Conservation (phyloP, 2,113 vertebrate species). For the Callaeas wilsoni region DNA sequence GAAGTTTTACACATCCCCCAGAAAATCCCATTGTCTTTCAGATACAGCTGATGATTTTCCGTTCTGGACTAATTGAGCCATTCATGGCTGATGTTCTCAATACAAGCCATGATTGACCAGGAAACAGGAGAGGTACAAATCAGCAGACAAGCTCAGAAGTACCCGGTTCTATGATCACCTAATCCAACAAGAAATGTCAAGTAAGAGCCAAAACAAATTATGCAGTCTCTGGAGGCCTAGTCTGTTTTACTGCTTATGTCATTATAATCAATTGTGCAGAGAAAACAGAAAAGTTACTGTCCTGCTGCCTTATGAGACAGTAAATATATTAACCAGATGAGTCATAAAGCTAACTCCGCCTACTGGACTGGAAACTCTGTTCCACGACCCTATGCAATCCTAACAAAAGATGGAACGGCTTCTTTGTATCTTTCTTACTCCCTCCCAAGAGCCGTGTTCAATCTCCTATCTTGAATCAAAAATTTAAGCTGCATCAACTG, state of each 20-base stretch:
- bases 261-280: conserved; percentile 37
- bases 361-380: conserved; percentile 1
- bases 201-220: conserved; percentile 45
- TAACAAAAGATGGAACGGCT: background rate
- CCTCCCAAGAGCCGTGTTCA: background rate
- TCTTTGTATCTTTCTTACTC: background rate
- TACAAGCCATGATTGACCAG: background rate
- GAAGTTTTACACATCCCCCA: background rate
- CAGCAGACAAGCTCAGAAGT: background rate
- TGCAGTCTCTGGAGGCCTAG: background rate
- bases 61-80: background rate
- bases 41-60: conserved; percentile 1
- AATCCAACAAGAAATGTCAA: background rate
- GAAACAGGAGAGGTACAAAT: conserved; percentile 12
- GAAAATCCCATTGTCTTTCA: conserved; percentile 28
- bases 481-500: background rate
- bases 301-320: conserved; percentile 23
- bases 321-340: conserved; percentile 56
- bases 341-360: conserved; percentile 44
- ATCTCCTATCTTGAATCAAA: background rate
- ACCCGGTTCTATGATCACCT: conserved; percentile 4
- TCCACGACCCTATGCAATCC: background rate
- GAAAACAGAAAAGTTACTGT: conserved; percentile 48
- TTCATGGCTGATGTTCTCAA: background rate
- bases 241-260: conserved; percentile 49